Evolutionary conservation across 2,113 vertebrate genomes (phyloP), one percentile per base, ranked within the genome.

Genomic region (Dromiciops gliroides): DNA sequence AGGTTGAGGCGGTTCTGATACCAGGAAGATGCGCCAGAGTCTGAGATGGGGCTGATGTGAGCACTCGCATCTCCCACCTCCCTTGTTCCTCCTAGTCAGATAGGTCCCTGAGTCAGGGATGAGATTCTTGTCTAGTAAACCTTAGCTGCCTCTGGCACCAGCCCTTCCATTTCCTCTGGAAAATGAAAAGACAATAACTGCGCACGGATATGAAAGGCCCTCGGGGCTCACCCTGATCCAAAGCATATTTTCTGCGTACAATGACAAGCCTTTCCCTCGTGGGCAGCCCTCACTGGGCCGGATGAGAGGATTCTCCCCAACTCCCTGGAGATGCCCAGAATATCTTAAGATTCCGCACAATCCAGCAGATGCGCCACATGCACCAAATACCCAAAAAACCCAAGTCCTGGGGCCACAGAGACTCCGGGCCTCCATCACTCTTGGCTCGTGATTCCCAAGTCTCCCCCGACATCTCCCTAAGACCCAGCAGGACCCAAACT

Each of bases 81-180:
- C 88, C 56, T 26, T 75, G 92, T 95, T 96, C 95, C 96, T 97
- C 95, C 97, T 96, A 83, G 47, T 53, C 95, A 97, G 95, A 95
- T 97, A 53, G 56, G 56, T 31, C 56, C 28, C 56, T 3, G 53
- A 26, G 53, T 28, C 97, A 97, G 22, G 96, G 97, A 98, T 96
- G 22, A 24, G 95, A 97, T 98, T 97, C 97, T 97, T 97, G 95
- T 94, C 96, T 97, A 96, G 89, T 92, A 95, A 67, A 95, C 94
- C 53, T 83, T 93, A 0, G 0, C 93, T 96, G 14, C 56, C 48
- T 97, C 93, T 91, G 67, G 98, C 97, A 96, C 91, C 97, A 98
- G 98, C 98, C 97, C 96, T 98, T 98, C 98, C 93, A 98, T 99
- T 99, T 99, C 98, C 98, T 98, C 95, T 98, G 93, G 96, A 97